phyloP scores from a whole-genome alignment of 2,797 vertebrate species.

The Bovichtus variegatus region DNA sequence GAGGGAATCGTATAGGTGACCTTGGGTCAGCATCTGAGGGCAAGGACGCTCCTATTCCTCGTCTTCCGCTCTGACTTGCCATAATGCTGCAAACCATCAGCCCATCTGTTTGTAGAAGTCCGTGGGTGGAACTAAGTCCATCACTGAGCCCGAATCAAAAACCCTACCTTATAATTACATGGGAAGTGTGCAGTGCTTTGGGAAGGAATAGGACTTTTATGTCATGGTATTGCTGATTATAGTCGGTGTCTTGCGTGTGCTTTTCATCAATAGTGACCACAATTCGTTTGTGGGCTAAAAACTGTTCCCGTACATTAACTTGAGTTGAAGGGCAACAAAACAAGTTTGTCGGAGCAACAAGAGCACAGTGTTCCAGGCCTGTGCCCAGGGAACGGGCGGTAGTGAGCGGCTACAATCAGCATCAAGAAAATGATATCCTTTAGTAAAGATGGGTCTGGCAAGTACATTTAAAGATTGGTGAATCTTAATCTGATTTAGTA shows the following conservation, averaged over 20 bases:
- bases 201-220: constrained; percentile 70
- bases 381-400: constrained; percentile 29
- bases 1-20: constrained; percentile 33
- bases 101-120: constrained; percentile 72
- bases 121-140: constrained; percentile 82
- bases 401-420: constrained; percentile 44
- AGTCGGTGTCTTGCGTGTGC: constrained; percentile 56
- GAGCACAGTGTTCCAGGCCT: constrained; percentile 56
- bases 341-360: constrained; percentile 52
- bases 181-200: constrained; percentile 65
- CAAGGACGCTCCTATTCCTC: constrained; percentile 37
- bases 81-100: constrained; percentile 63
- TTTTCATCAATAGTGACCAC: constrained; percentile 67
- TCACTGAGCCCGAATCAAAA: constrained; percentile 73
- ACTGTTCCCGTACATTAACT: constrained; percentile 55
- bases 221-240: constrained; percentile 78
- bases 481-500: constrained; percentile 34
- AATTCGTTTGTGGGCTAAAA: constrained; percentile 52
- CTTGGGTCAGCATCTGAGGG: constrained; percentile 29
- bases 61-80: constrained; percentile 48
- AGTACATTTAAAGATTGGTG: constrained; percentile 40
- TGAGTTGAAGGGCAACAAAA: constrained; percentile 49
- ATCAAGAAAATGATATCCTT: constrained; percentile 62
- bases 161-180: constrained; percentile 84
- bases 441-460: constrained; percentile 53